A percentile compares a stretch with the other conserved stretches of the same genome.
Evolutionary conservation across 2,888 invertebrate species (phyloP).

Genomic region (Vandiemenella viatica): DNA sequence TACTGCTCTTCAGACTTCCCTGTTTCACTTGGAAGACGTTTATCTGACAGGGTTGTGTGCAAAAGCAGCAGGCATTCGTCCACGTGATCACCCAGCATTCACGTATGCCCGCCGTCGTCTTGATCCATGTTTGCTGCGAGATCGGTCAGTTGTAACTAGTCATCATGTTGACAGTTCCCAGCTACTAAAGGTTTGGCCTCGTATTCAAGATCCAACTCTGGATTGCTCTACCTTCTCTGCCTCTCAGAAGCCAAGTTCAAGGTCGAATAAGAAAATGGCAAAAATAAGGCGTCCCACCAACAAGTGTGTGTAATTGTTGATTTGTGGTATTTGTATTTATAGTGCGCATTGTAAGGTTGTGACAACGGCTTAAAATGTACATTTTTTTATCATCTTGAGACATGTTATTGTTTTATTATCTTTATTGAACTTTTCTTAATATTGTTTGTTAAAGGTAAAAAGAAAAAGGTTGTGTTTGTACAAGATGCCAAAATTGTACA

Average conservation of each 20-base stretch:
- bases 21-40: slow-evolving; percentile 65
- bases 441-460: too few species aligned
- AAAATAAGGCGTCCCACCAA: neutral
- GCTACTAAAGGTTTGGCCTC: slow-evolving; percentile 25
- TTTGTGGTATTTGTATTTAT: too few species aligned
- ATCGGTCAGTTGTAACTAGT: slow-evolving; percentile 31
- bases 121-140: slow-evolving; percentile 29
- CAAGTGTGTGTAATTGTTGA: neutral
- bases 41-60: slow-evolving; percentile 65
- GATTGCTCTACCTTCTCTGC: neutral
- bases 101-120: slow-evolving; percentile 35
- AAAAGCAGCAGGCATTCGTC: slow-evolving; percentile 37
- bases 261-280: neutral
- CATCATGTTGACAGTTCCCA: slow-evolving; percentile 37
- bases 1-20: slow-evolving; percentile 47
- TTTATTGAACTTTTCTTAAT: too few species aligned
- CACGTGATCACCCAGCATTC: slow-evolving; percentile 50
- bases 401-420: too few species aligned
- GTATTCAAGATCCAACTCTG: neutral
- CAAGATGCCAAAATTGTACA: too few species aligned
- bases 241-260: neutral
- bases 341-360: too few species aligned
- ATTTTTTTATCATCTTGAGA: too few species aligned
- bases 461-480: too few species aligned
- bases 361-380: too few species aligned